Percentiles rank a stretch among this genome's conserved stretches.
Conservation (phyloP, 2,113 vertebrate species). For the Phaetusa simplex region DNA sequence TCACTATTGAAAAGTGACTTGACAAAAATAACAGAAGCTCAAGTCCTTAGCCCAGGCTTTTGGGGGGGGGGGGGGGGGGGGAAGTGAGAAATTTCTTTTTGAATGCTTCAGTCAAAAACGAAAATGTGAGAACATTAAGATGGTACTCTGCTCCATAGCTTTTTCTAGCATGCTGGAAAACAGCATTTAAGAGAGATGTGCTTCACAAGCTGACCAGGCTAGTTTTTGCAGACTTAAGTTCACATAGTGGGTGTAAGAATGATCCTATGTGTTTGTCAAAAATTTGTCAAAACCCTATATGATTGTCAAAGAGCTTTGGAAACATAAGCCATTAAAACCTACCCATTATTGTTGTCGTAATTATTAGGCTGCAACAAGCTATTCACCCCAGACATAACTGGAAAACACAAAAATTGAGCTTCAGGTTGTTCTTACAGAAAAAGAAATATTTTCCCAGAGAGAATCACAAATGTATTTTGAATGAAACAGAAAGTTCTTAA, state of each 20-base stretch:
- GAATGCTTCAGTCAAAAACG: neutral
- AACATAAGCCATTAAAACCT: neutral
- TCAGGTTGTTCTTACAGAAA: neutral
- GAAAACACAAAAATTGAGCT: neutral
- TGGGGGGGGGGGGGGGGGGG: no score
- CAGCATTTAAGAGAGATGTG: rapidly evolving
- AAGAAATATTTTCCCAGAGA: neutral
- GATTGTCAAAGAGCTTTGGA: neutral
- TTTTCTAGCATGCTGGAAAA: neutral
- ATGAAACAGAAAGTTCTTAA: neutral
- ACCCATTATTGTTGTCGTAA: neutral
- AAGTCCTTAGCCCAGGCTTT: neutral
- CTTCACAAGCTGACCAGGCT: neutral
- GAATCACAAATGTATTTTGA: neutral
- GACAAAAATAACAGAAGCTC: neutral
- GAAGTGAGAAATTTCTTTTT: neutral
- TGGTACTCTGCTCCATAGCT: neutral
- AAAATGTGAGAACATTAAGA: neutral
- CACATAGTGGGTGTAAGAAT: neutral
- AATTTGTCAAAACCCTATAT: no score
- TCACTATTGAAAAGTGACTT: neutral
- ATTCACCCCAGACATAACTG: neutral
- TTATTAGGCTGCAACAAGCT: neutral
- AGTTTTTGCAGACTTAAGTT: neutral
- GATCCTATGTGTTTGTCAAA: neutral